Percentiles rank a stretch among this genome's conserved stretches.
phyloP scores from a whole-genome alignment of 92 coral and sea anemone species.

The Porites evermanni region DNA sequence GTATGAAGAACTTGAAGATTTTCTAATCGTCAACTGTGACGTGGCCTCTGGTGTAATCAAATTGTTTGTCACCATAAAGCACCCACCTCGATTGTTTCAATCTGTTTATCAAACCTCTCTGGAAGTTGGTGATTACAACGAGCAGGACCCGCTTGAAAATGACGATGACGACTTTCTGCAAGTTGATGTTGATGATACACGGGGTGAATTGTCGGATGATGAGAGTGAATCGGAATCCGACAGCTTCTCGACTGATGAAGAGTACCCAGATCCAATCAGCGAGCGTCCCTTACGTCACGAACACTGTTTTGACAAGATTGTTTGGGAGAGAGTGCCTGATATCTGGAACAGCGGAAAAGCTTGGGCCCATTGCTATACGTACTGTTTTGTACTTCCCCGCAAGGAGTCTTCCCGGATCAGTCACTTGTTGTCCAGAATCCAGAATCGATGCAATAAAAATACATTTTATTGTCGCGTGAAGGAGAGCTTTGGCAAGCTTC shows the following conservation, averaged over 20 bases:
- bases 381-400: too few relatives aligned
- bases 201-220: slow-evolving; percentile 18
- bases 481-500: too few relatives aligned
- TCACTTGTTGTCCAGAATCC: too few relatives aligned
- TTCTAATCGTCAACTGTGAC: slow-evolving; percentile 69
- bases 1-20: slow-evolving; percentile 81
- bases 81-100: slow-evolving; percentile 68
- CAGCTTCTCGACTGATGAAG: slow-evolving; percentile 46
- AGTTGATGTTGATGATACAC: background rate
- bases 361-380: too few relatives aligned
- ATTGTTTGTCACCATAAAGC: slow-evolving; percentile 54
- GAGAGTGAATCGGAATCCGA: slow-evolving; percentile 44
- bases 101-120: background rate
- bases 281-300: slow-evolving; percentile 13
- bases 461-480: too few relatives aligned
- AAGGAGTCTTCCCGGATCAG: too few relatives aligned
- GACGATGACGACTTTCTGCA: background rate
- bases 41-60: background rate
- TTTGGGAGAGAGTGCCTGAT: too few relatives aligned
- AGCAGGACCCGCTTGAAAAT: too few relatives aligned
- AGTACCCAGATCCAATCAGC: slow-evolving; percentile 36
- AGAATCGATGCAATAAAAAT: too few relatives aligned
- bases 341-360: too few relatives aligned
- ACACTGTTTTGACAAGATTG: background rate
- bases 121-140: background rate